Conservation (phyloP, 2,113 vertebrate species). For the Tyrannus savana region DNA sequence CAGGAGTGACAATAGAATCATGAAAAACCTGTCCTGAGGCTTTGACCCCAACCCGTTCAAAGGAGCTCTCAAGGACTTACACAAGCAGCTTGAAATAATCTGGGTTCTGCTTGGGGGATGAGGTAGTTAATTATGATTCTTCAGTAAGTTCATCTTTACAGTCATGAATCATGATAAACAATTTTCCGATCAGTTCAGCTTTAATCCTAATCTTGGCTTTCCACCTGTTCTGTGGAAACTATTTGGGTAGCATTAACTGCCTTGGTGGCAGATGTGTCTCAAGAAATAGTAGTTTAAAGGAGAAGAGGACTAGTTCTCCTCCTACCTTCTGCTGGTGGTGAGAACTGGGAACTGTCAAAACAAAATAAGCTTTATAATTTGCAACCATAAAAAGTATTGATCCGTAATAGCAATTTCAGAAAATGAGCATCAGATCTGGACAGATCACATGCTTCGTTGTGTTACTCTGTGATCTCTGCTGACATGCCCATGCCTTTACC, state of each 20-base stretch:
- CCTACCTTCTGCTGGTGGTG: neutral
- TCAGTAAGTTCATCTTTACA: neutral
- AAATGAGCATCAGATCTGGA: neutral
- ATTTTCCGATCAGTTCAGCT: neutral
- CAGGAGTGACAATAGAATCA: neutral
- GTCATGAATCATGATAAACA: neutral
- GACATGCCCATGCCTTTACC: neutral
- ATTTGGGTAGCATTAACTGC: neutral
- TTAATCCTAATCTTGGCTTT: neutral
- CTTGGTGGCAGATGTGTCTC: neutral
- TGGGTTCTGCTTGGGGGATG: neutral
- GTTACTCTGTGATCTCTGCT: neutral
- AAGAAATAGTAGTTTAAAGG: neutral
- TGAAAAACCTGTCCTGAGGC: neutral
- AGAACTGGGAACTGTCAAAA: neutral
- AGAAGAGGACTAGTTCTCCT: neutral
- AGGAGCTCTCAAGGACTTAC: neutral
- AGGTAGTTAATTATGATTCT: neutral
- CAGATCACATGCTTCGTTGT: neutral
- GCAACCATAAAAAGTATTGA: neutral
- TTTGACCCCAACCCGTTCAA: neutral
- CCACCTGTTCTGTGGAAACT: neutral
- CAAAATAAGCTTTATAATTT: neutral
- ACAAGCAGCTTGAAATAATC: neutral
- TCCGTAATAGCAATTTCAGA: neutral